Base-by-base conservation (phyloP, 2,113 vertebrate species). In the Brevimyrus niger region DNA sequence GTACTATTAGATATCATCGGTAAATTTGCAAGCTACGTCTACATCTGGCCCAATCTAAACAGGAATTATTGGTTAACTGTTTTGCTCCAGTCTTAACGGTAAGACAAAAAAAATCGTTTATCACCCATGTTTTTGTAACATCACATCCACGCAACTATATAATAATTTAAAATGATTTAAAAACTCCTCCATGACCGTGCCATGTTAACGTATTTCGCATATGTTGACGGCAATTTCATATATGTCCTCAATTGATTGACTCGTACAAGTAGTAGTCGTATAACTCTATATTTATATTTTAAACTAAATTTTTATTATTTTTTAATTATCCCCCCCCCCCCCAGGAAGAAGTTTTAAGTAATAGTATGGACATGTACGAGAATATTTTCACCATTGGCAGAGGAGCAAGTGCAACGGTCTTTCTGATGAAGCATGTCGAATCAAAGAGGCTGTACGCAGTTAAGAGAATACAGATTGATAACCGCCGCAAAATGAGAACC, bases 381-480 rank as follows among this genome's bases (percentile, higher is more conserved):
- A 91, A 91, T 84, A 91, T 97, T 35, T 89, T 95, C 83, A 91
- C 91, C 88, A 91, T 97, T 86, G 96, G 96, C 44, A 83, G 94
- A 19, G 96, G 96, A n/a, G 94, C 94, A 35, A 91, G 93, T 19
- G 96, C 94, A 27, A 94, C 96, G 8, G 96, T 97, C n/a, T 95
- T 95, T 87, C 93, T 97, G 6, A 95, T 96, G 96, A 95, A 93
- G 87, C 92, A 96, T 42, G 87, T 82, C 2, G 90, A 94, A 88
- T 92, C 84, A 9, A 93, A 92, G 89, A 93, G 94, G 80, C 90
- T 95, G 69, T 94, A 90, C 82, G 96, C 96, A 0, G 95, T 96
- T 82, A 97, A 97, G 90, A 95, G 92, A 92, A 95, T 97, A 38
- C 94, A 93, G 61, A 90, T 95, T 0, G 92, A 94, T 46, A 90